Evolutionary conservation across 2,113 vertebrate genomes (phyloP), one percentile per base, ranked within the genome.

Genomic region (Neopipo cinnamomea): DNA sequence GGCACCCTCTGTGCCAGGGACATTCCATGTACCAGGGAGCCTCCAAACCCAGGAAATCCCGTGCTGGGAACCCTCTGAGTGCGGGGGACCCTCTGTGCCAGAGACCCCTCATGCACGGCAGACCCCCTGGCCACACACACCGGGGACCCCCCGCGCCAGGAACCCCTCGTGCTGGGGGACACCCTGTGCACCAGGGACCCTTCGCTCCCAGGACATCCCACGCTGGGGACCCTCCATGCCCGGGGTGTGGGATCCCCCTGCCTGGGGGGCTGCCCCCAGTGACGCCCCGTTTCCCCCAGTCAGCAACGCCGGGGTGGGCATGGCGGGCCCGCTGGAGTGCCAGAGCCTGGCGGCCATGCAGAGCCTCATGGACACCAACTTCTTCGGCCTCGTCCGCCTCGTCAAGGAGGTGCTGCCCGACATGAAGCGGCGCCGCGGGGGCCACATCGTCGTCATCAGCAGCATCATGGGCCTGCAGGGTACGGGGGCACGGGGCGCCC

Each of bases 261-360:
- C 28, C 3, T 6, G 3, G 82, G 33, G 33, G 55, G 55, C 14
- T 1, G 1, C 23, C 37, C 52, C 52, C 28, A 1, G 33, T 86
- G 63, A 86, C 0, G 2, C n/a, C 41, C 68, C 0, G 1, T 58
- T 58, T 61, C 65, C 93, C 91, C 1, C 67, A 98, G 98, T 98
- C 91, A 99, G 97, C 96, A 98, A 98, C 5, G 98, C 98, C 1
- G 98, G 98, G 6, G 93, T 98, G 71, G 98, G 98, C 46, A 97
- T 98, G 97, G 98, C 97, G 7, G 98, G 98, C 1, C 98, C 98
- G 2, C 91, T 98, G 86, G 98, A 98, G 88, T 98, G 98, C 91
- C 98, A 98, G 91, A 98, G 97, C 77, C 92, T 98, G 46, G 62
- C 94, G 0, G 95, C 94, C 53, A 98, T 98, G 98, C 97, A 98